Percentiles rank a stretch among this genome's conserved stretches.
These are phyloP conservation scores for Frankliniella fusca DNA, from an alignment of 2,888 invertebrate genomes.

Conservation along the genomic window DNA sequence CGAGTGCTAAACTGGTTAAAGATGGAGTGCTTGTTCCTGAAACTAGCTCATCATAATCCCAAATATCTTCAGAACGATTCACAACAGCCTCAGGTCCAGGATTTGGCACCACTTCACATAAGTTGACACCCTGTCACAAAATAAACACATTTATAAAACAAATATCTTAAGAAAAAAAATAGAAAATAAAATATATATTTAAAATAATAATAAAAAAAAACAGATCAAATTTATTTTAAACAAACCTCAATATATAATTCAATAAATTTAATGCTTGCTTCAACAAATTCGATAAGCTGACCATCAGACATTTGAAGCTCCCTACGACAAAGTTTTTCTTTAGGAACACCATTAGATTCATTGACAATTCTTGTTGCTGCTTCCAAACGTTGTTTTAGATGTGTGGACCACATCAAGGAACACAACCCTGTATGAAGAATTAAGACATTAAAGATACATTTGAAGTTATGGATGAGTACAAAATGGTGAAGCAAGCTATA, in stretches of 20 bases:
- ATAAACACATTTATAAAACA: neutral
- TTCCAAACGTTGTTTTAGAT: slow-evolving; percentile 76
- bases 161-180: neutral
- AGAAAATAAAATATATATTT: slow-evolving; percentile 11
- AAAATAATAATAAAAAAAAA: neutral
- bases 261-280: slow-evolving; percentile 50
- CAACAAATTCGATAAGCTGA: slow-evolving; percentile 49
- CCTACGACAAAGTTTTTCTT: slow-evolving; percentile 75
- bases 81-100: slow-evolving; percentile 40
- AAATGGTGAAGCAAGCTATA: slow-evolving; percentile 43
- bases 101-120: slow-evolving; percentile 48
- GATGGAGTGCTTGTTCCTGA: slow-evolving; percentile 56
- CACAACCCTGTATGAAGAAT: slow-evolving; percentile 60
- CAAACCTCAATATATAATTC: slow-evolving; percentile 57
- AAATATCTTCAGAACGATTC: slow-evolving; percentile 60
- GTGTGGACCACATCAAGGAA: slow-evolving; percentile 83
- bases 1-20: slow-evolving; percentile 71
- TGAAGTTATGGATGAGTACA: neutral
- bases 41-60: slow-evolving; percentile 52
- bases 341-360: slow-evolving; percentile 78
- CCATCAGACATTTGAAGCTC: slow-evolving; percentile 67
- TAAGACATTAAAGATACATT: neutral
- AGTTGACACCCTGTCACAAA: slow-evolving; percentile 39
- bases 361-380: slow-evolving; percentile 69
- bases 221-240: slow-evolving; percentile 35